Evolutionary conservation across 1,140 invertebrate species (phyloP).

Genomic region (Drosophila rufa): DNA sequence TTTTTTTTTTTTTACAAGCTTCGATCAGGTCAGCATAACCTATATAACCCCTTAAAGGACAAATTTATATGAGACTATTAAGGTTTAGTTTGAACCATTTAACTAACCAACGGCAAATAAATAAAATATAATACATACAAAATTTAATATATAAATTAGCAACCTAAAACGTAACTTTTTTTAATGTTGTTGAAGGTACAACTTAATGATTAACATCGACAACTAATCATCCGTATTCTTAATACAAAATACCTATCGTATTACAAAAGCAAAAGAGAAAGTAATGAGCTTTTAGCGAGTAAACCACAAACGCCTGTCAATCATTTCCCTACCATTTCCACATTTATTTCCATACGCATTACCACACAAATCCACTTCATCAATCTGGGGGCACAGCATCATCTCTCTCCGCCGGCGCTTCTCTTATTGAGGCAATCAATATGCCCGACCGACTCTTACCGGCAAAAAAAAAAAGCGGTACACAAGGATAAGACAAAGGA

Average conservation of each 20-base stretch:
- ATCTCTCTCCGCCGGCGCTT: not conserved
- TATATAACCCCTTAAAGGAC: too few relatives aligned
- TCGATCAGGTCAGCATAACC: too few relatives aligned
- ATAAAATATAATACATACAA: too few relatives aligned
- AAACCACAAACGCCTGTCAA: conserved; percentile 57
- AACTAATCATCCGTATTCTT: not conserved
- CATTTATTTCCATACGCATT: conserved; percentile 38
- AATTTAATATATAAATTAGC: too few relatives aligned
- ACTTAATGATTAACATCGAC: conserved; percentile 10
- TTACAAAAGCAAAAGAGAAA: conserved; percentile 20
- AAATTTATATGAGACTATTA: too few relatives aligned
- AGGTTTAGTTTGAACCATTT: too few relatives aligned
- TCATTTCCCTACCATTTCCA: conserved; percentile 40
- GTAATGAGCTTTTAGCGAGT: conserved; percentile 38
- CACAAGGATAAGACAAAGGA: conserved; percentile 45
- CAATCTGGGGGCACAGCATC: conserved; percentile 28
- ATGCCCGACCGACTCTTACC: conserved; percentile 45
- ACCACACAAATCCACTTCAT: conserved; percentile 56
- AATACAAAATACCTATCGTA: conserved; percentile 23
- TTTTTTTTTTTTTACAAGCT: too few relatives aligned
- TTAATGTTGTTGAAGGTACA: too few relatives aligned
- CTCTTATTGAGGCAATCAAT: conserved; percentile 56
- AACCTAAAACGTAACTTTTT: not conserved
- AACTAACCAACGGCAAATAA: too few relatives aligned
- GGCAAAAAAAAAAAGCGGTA: conserved; percentile 11